Evolutionary conservation across 2,113 vertebrate genomes (phyloP), one percentile per base, ranked within the genome.

Genomic region (Nestor notabilis): DNA sequence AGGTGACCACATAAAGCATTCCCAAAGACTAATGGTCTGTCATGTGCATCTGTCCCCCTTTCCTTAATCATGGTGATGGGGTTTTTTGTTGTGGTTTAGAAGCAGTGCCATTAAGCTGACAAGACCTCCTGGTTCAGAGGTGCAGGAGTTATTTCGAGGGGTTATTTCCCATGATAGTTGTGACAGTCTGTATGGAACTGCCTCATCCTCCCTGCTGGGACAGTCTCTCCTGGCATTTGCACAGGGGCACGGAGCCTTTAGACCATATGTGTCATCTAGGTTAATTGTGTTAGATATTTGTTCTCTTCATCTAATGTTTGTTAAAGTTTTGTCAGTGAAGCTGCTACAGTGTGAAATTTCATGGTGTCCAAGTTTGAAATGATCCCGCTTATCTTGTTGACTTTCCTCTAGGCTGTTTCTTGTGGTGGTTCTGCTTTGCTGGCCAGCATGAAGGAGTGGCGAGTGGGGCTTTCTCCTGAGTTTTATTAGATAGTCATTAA

Each of bases 211-310:
- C 55, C 12, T 24, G 4, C 4, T 78, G 74, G 65, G 58, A 29
- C 43, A 13, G 10, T 33, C 46, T 76, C 39, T 92, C 49, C 43
- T 71, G 65, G 58, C 12, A 8, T 33, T 53, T 66, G 39, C 50
- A 56, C 56, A 31, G 90, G 79, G 85, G 19, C 53, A 41, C 0
- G 0, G 50, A 83, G 66, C 65, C 25, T 77, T 90, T 1, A 80
- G 72, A 46, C 64, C 43, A 1, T 80, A 17, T n/a, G 37, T 81
- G 46, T 93, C 56, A 83, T 80, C 82, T 92, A 0, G 0, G 31
- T 92, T 96, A 92, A 81, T 92, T 87, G 49, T 87, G 49, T 79
- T 92, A 79, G 64, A 5, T 93, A 78, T 79, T 88, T 92, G 55
- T 94, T 83, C 50, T 88, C 25, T 49, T 66, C 7, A 4, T 84